Evolutionary conservation across 1,140 invertebrate genomes (phyloP).

Genomic region (Megathymus violae): DNA sequence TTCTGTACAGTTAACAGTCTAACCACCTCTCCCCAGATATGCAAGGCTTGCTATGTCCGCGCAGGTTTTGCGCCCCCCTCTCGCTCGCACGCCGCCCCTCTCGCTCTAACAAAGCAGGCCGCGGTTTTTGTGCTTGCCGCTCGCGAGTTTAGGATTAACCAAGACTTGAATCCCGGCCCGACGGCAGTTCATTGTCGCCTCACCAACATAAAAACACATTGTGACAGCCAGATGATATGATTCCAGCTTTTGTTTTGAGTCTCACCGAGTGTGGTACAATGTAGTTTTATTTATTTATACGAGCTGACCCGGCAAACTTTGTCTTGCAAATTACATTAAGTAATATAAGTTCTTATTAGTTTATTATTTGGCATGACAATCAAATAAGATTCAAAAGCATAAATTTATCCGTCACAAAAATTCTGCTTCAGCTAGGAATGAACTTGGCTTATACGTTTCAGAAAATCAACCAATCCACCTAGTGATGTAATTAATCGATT

Average conservation of each 20-base stretch:
- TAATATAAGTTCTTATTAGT: too few species aligned
- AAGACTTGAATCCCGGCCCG: neutral
- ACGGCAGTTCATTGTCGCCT: conserved; percentile 12
- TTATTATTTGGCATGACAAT: too few species aligned
- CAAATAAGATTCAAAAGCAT: too few species aligned
- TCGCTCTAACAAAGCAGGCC: conserved; percentile 16
- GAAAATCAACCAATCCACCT: too few species aligned
- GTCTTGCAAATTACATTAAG: too few species aligned
- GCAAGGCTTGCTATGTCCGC: conserved; percentile 9
- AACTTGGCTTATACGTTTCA: too few species aligned
- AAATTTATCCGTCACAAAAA: too few species aligned
- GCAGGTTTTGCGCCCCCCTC: conserved; percentile 7
- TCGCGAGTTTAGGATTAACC: conserved; percentile 12
- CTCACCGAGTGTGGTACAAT: too few species aligned
- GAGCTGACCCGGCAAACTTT: too few species aligned
- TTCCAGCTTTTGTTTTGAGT: neutral
- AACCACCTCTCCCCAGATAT: conserved; percentile 3
- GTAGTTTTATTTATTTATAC: too few species aligned
- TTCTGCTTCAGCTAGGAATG: too few species aligned
- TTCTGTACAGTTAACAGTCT: neutral
- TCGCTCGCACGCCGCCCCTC: neutral
- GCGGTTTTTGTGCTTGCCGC: conserved; percentile 15
- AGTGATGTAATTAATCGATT: too few species aligned
- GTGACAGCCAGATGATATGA: neutral
- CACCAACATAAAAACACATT: neutral